Conservation (phyloP, 2,113 vertebrate genomes). For the Glaucidium brasilianum region DNA sequence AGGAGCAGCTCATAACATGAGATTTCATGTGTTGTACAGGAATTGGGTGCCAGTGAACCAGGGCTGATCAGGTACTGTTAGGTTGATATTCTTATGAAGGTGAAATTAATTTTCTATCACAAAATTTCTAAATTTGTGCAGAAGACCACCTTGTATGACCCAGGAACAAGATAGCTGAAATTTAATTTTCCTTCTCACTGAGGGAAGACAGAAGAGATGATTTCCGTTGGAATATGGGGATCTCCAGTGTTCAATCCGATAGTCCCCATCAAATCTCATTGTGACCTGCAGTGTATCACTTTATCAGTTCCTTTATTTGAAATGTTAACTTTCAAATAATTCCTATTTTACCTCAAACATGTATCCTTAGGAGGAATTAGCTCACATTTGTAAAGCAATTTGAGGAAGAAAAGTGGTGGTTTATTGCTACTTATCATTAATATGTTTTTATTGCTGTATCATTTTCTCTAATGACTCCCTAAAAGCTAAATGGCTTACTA, state of each 20-base stretch:
- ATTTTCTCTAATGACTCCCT: constrained; percentile 29
- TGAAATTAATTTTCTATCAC: background rate
- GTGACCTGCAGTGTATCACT: background rate
- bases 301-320: background rate
- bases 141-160: background rate
- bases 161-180: background rate
- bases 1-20: background rate
- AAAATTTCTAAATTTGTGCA: background rate
- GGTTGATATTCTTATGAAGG: background rate
- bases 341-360: background rate
- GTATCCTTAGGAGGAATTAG: background rate
- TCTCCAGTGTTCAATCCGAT: background rate
- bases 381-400: background rate
- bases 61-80: background rate
- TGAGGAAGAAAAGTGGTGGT: background rate
- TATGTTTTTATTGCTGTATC: constrained; percentile 17
- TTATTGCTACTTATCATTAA: constrained; percentile 23
- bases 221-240: background rate
- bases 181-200: background rate
- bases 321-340: background rate
- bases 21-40: background rate
- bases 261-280: background rate
- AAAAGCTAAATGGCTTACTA: constrained; percentile 5
- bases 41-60: background rate
- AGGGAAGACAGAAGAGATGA: background rate